Evolutionary conservation across 2,888 invertebrate species (phyloP), one percentile per base, ranked within the genome.

Genomic region (Drosophila algonquin): DNA sequence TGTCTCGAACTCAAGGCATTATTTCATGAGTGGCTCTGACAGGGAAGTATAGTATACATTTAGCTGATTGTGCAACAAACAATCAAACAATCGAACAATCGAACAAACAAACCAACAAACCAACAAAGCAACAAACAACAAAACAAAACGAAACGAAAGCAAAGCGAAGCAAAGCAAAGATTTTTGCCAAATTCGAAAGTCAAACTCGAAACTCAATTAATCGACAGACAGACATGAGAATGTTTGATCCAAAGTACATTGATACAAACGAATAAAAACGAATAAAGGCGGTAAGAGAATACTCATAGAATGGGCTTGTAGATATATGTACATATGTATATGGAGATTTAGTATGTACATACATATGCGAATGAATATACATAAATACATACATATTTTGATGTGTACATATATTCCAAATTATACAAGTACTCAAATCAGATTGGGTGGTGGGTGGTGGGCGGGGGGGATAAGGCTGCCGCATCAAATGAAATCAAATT

Each of bases 401-500:
- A 45, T n/a, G 40, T 40, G 45, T 24, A 59, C 35, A 27, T 8
- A 59, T 75, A 63, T 56, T 7, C n/a, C 40, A 48, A 63, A 50
- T 63, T 60, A 65, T 70, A 45, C 46, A 68, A 73, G 51, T 70
- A 69, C 52, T 57, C 68, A 73, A 62, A 67, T 72, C 80, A 81
- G 77, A 75, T 75, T 9, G 51, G 30, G 1, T 4, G 21, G 8
- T 32, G 53, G 21, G 3, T 3, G 21, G 21, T 21, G 21, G 21
- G 3, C 3, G 5, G 18, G 40, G 8, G 2, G 52, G 32, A 40
- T 12, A 27, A 59, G 18, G 55, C n/a, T 63, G 57, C 59, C 30
- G 27, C 27, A 44, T 30, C 50, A 65, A 78, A 67, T 69, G 51
- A 80, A 80, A 76, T 63, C 60, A 85, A 85, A 86, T 82, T 73